These are phyloP conservation scores for Phacellophora camtschatica DNA, from an alignment of 30 jellyfish, hydroid and myxozoan species.

Conservation along the genomic window DNA sequence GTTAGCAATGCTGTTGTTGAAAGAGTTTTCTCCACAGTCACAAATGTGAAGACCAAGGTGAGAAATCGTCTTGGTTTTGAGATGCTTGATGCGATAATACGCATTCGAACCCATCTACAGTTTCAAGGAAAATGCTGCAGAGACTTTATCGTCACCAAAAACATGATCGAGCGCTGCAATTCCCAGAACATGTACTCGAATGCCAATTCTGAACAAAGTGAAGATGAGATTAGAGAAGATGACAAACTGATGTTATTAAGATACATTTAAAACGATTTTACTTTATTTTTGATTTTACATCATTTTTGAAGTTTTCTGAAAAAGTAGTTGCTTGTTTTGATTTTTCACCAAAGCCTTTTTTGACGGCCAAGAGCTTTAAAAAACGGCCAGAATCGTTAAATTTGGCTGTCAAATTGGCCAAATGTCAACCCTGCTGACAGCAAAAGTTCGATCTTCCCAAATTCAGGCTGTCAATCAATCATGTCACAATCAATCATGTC, in stretches of 20 bases:
- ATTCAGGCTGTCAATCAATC: too few species aligned
- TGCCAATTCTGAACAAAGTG: slow-evolving; percentile 7
- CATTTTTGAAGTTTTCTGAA: too few species aligned
- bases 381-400: too few species aligned
- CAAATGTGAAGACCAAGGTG: slow-evolving; percentile 43
- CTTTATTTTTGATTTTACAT: not conserved
- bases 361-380: too few species aligned
- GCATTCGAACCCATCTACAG: slow-evolving; percentile 38
- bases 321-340: too few species aligned
- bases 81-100: slow-evolving; percentile 62
- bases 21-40: slow-evolving; percentile 56
- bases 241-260: slow-evolving; percentile 17
- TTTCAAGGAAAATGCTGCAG: slow-evolving; percentile 66
- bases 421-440: too few species aligned
- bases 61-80: slow-evolving; percentile 38
- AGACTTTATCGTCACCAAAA: slow-evolving; percentile 35
- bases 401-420: too few species aligned
- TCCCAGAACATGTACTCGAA: slow-evolving; percentile 50
- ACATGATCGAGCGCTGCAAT: slow-evolving; percentile 46
- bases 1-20: slow-evolving; percentile 75
- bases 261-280: not conserved
- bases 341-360: too few species aligned
- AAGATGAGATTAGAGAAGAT: slow-evolving; percentile 10
- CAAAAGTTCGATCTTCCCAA: too few species aligned
- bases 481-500: too few species aligned